Base-by-base conservation (phyloP, 2,888 invertebrate genomes). In the Alitta virens region DNA sequence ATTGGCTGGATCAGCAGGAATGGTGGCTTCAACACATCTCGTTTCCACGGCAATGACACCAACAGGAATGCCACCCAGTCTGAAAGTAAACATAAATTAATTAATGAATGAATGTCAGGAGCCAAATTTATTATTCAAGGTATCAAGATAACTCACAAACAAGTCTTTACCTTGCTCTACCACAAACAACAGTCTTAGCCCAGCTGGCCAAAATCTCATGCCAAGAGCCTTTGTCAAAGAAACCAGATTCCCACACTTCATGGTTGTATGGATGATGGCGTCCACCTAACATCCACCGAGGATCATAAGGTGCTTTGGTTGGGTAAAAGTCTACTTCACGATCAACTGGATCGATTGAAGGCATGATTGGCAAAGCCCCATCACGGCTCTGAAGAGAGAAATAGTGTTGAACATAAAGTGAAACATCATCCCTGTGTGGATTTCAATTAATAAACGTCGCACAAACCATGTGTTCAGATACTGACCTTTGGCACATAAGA, bases 1-100 rank as follows among this genome's bases (percentile, higher is more conserved):
- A 84, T 99, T 96, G 25, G 99, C 99, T 0, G 99, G 99, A 85
- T 99, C 99, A 0, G 99, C 99, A 0, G 99, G 99, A 70, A 96
- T 86, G 53, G 90, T 92, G 27, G 95, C 84, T 81, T 98, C 97
- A 2, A 99, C 96, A 0, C 94, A 92, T 63, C 99, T 86, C 0
- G 99, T 98, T 84, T 99, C 99, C 12, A 97, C 97, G 7, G 94
- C 92, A 54, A 99, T 91, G 1, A 98, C 92, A 18, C 98, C 99
- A 0, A 97, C 90, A 0, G 99, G 98, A 54, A 99, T 93, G 63
- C 98, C 95, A 59, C 98, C 97, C 1, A 99, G 86, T 14, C 96
- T 33, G 33, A 33, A 33, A 33, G 5, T 33, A 5, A 5, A 33
- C 5, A 33, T 5, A 33, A 33, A 33, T 12, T 12, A 33, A 5